phyloP scores from a whole-genome alignment of 2,113 vertebrate species.

The Myotis davidii region DNA sequence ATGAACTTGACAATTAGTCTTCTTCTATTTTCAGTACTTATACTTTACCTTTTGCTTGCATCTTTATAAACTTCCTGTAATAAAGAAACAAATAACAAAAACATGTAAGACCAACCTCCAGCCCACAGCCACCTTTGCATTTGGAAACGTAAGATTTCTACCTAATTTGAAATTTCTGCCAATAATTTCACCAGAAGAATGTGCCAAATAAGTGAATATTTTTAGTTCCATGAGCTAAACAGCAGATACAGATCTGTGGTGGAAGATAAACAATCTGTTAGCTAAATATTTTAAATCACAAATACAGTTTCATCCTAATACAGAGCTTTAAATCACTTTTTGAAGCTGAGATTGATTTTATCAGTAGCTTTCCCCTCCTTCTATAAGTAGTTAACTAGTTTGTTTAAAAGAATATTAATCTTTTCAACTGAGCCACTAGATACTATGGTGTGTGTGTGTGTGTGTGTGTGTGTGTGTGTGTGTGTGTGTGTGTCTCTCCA shows the following conservation, averaged over 20 bases:
- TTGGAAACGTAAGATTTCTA: constrained; percentile 70
- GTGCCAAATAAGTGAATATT: constrained; percentile 79
- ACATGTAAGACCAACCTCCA: not conserved
- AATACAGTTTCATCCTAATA: constrained; percentile 59
- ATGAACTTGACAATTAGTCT: not conserved
- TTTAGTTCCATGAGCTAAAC: constrained; percentile 79
- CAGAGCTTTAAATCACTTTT: constrained; percentile 17
- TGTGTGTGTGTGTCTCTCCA: not conserved
- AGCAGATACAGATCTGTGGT: constrained; percentile 77
- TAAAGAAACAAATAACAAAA: constrained; percentile 55
- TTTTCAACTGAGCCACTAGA: constrained; percentile 71
- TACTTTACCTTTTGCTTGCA: not conserved
- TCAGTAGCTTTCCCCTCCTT: not conserved
- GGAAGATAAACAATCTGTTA: constrained; percentile 80
- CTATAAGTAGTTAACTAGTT: constrained; percentile 55
- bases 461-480: not conserved
- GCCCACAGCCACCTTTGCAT: constrained; percentile 51
- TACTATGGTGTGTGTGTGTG: not conserved
- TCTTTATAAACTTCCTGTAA: constrained; percentile 14
- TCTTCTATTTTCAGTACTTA: not conserved
- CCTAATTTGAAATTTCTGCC: constrained; percentile 79
- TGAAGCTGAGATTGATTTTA: constrained; percentile 55
- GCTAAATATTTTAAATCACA: constrained; percentile 75
- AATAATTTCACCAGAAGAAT: constrained; percentile 75
- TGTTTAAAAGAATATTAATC: constrained; percentile 72